A percentile compares a stretch with the other conserved stretches of the same genome.
These are phyloP conservation scores for Zaprionus lachaisei DNA, from an alignment of 1,140 invertebrate species.

Conservation along the genomic window DNA sequence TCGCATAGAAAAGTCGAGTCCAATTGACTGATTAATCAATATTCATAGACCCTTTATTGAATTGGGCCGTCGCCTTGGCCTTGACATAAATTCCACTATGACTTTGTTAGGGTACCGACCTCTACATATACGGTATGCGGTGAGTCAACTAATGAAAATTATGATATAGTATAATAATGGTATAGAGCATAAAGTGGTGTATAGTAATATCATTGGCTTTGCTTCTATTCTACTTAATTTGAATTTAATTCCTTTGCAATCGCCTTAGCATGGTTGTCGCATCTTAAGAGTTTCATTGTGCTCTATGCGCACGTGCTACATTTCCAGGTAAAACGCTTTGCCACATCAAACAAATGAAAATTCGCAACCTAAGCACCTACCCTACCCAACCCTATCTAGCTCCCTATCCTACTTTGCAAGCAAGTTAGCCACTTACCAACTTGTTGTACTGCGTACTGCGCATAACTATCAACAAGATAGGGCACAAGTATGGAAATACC, in stretches of 20 bases:
- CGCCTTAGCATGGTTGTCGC: neutral
- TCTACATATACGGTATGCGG: neutral
- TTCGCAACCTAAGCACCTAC: neutral
- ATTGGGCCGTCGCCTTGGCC: neutral
- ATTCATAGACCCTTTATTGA: neutral
- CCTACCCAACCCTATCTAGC: neutral
- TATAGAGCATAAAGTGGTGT: neutral
- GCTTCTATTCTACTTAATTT: neutral
- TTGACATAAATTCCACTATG: neutral
- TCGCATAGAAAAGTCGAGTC: neutral
- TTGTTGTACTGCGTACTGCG: neutral
- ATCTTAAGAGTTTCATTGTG: neutral
- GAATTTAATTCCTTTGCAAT: neutral
- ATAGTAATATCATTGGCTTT: neutral
- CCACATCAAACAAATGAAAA: conserved; percentile 1
- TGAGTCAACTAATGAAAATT: too few relatives aligned
- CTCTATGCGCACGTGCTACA: neutral
- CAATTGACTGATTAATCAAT: neutral
- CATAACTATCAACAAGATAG: conserved; percentile 2
- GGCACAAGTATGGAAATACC: neutral
- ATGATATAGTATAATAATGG: too few relatives aligned
- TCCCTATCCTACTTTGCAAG: neutral
- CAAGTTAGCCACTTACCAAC: neutral
- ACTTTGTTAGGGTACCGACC: neutral
- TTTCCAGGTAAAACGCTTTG: conserved; percentile 3